These are phyloP conservation scores for Ondatra zibethicus DNA, from an alignment of 2,113 vertebrate species.

Conservation along the genomic window DNA sequence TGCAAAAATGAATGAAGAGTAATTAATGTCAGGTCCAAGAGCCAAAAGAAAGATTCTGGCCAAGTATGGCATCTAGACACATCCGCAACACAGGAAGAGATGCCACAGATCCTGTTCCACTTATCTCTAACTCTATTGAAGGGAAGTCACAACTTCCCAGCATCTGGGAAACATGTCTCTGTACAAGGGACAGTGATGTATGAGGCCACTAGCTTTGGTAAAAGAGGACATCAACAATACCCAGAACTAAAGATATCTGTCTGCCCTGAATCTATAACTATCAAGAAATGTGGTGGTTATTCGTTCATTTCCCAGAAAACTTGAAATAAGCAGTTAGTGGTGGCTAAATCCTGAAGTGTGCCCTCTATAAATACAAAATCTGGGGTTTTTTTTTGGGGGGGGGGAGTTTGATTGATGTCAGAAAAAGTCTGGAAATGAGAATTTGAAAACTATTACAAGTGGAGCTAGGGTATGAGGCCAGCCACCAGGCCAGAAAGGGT, in stretches of 20 bases:
- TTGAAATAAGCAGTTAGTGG: not conserved
- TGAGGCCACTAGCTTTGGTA: not conserved
- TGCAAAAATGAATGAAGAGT: not conserved
- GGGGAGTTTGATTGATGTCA: not conserved
- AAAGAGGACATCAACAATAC: not conserved
- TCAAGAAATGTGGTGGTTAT: not conserved
- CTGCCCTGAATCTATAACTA: not conserved
- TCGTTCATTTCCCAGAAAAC: not conserved
- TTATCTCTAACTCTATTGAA: not conserved
- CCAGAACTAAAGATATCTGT: not conserved
- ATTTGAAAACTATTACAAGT: not conserved
- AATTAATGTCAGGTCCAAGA: not conserved
- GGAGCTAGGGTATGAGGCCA: not conserved
- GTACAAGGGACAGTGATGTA: not conserved
- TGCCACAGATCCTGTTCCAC: not conserved
- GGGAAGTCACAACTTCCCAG: not conserved
- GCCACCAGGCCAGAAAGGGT: not conserved
- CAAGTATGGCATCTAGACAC: not conserved
- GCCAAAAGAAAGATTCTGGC: not conserved
- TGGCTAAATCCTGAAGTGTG: not conserved
- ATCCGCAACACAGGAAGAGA: not conserved
- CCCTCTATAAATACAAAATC: not conserved
- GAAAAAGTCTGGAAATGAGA: not conserved
- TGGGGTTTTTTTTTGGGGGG: constrained; percentile 16
- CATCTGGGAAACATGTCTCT: not conserved